Evolutionary conservation across 2,797 vertebrate genomes (phyloP).

Genomic region (Buceros bicornis): DNA sequence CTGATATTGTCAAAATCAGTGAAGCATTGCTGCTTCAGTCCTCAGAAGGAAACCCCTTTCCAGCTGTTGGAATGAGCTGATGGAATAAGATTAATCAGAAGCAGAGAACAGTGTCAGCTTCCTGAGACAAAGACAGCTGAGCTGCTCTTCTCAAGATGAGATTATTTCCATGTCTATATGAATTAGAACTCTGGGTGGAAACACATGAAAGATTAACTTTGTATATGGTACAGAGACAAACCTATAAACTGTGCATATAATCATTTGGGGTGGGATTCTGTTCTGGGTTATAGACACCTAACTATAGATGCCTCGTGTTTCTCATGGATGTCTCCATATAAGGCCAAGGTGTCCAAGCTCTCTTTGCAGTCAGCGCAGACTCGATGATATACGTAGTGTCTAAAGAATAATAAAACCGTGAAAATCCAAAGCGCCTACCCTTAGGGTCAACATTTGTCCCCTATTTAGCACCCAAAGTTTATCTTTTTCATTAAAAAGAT

Average conservation of each 20-base stretch:
- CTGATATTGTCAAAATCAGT: neutral
- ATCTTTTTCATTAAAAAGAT: neutral
- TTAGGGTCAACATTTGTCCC: neutral
- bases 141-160: neutral
- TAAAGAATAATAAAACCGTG: neutral
- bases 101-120: neutral
- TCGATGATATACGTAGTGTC: accelerated
- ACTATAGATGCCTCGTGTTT: neutral
- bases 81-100: conserved; percentile 41
- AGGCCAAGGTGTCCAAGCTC: neutral
- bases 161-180: neutral
- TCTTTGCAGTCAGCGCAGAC: neutral
- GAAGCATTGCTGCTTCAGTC: neutral
- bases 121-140: neutral
- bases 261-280: neutral
- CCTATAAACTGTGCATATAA: accelerated
- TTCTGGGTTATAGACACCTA: neutral
- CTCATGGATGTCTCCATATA: neutral
- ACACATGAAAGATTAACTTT: neutral
- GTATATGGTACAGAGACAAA: neutral
- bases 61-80: conserved; percentile 31
- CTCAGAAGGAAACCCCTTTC: neutral
- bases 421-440: neutral
- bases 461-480: neutral
- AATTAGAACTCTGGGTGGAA: neutral